Conservation (phyloP, 2,888 invertebrate species). For the Erebia aethiops region DNA sequence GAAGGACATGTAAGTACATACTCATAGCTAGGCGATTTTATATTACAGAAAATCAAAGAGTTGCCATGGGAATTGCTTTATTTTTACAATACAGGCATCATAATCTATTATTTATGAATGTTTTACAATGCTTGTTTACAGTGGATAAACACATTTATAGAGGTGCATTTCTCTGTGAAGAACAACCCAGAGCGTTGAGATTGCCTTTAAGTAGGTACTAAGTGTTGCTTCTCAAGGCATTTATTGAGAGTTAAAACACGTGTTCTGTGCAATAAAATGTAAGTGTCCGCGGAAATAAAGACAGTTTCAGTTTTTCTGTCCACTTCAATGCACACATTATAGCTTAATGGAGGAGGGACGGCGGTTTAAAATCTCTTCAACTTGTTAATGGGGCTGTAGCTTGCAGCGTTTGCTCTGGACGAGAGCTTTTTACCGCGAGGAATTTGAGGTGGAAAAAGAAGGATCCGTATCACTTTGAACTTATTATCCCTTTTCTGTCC, state of each 20-base stretch:
- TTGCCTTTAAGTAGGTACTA: constrained; percentile 12
- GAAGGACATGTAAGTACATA: too few relatives aligned
- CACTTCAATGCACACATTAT: constrained; percentile 31
- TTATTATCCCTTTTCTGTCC: not conserved
- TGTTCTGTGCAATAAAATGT: constrained; percentile 37
- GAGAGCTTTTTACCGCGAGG: constrained; percentile 20
- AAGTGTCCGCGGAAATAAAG: constrained; percentile 38
- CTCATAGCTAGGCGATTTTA: too few relatives aligned
- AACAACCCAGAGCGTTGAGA: constrained; percentile 8
- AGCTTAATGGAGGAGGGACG: constrained; percentile 29
- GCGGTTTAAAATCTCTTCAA: constrained; percentile 29
- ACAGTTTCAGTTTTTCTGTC: constrained; percentile 39
- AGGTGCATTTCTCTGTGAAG: constrained; percentile 6
- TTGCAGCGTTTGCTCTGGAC: constrained; percentile 16
- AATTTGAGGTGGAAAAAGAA: constrained; percentile 20
- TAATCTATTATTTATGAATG: constrained; percentile 3
- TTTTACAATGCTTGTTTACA: not conserved
- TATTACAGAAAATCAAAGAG: too few relatives aligned
- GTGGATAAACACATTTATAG: constrained; percentile 7
- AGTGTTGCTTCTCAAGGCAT: constrained; percentile 15
- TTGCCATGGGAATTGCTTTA: too few relatives aligned
- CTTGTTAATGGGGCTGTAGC: constrained; percentile 31
- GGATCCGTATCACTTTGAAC: constrained; percentile 2
- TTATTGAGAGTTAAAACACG: constrained; percentile 32
- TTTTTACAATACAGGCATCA: not conserved